These are phyloP conservation scores for Heliothis peltigera DNA, from an alignment of 2,888 invertebrate genomes.

Conservation along the genomic window DNA sequence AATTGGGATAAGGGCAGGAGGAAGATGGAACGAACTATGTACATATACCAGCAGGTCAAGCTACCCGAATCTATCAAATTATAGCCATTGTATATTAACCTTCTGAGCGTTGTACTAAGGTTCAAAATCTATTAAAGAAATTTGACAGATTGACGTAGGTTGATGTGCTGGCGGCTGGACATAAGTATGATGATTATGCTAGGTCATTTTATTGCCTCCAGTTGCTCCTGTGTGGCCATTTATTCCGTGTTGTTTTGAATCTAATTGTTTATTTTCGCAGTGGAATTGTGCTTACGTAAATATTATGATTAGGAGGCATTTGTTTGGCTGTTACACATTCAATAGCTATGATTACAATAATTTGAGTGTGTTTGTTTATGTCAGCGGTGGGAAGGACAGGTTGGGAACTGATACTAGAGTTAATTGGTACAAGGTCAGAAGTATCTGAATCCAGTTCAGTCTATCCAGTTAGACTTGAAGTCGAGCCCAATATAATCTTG, in stretches of 20 bases:
- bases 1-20: too few relatives aligned
- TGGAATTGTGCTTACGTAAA: conserved; percentile 25
- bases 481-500: too few relatives aligned
- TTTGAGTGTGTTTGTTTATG: conserved; percentile 22
- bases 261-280: conserved; percentile 24
- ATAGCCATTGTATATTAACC: too few relatives aligned
- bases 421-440: neutral
- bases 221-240: conserved; percentile 22
- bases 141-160: too few relatives aligned
- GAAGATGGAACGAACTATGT: too few relatives aligned
- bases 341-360: conserved; percentile 32
- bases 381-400: neutral
- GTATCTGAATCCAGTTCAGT: too few relatives aligned
- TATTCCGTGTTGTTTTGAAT: conserved; percentile 16
- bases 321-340: conserved; percentile 23
- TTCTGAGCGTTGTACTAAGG: too few relatives aligned
- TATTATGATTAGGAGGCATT: conserved; percentile 37
- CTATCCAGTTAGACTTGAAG: too few relatives aligned
- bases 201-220: neutral
- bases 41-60: too few relatives aligned
- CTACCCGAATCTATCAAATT: too few relatives aligned
- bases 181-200: neutral
- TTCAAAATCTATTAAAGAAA: too few relatives aligned
- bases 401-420: neutral
- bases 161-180: too few relatives aligned